These are phyloP conservation scores for Limnothrissa miodon DNA, from an alignment of 2,113 vertebrate species.

Conservation along the genomic window DNA sequence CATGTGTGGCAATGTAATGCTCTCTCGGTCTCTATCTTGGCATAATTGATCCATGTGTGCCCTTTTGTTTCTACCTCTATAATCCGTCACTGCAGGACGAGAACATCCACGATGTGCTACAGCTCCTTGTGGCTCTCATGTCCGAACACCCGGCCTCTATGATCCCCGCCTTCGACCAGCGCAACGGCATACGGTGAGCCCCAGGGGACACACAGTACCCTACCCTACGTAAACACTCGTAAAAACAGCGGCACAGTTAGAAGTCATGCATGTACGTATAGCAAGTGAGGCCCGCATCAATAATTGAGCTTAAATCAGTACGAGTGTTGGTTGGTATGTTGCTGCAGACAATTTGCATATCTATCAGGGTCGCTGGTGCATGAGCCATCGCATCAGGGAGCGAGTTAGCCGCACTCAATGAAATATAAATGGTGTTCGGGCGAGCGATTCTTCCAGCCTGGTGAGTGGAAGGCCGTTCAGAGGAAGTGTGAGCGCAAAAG, in stretches of 20 bases:
- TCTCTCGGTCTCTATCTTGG: no score
- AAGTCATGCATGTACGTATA: neutral
- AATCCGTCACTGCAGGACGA: slow-evolving; percentile 78
- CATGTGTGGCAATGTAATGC: neutral
- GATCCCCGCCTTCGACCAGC: slow-evolving; percentile 98
- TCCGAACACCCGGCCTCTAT: slow-evolving; percentile 96
- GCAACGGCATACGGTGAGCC: slow-evolving; percentile 93
- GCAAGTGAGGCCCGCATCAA: neutral
- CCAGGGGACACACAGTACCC: slow-evolving; percentile 18
- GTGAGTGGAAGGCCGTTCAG: slow-evolving; percentile 20
- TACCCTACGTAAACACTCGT: neutral
- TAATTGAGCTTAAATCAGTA: neutral
- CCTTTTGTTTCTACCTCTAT: neutral
- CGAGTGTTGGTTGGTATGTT: neutral
- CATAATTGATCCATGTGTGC: neutral
- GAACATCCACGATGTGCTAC: slow-evolving; percentile 96
- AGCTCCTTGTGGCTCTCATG: slow-evolving; percentile 95
- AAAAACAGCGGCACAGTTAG: neutral
- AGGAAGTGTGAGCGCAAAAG: neutral
- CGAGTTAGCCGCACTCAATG: slow-evolving; percentile 44
- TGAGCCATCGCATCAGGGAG: neutral
- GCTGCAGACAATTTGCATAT: neutral
- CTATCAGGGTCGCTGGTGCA: neutral
- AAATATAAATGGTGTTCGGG: slow-evolving; percentile 49
- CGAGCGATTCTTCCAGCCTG: slow-evolving; percentile 32